phyloP scores from a whole-genome alignment of 2,888 invertebrate species.

The Acleris emargana region DNA sequence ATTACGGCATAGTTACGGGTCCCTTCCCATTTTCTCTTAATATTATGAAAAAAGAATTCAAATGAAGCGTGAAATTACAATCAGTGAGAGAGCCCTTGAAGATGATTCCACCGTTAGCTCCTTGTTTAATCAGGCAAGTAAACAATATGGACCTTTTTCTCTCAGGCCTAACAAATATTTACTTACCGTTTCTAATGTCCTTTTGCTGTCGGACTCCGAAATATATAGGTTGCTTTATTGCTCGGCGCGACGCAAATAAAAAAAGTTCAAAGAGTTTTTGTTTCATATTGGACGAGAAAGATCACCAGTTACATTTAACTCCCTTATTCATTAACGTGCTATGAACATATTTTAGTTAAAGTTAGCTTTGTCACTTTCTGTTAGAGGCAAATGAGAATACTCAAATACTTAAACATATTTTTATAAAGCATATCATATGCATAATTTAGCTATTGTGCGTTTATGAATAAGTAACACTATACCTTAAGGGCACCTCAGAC shows the following conservation, averaged over 20 bases:
- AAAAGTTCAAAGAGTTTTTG: background rate
- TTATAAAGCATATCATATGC: no score
- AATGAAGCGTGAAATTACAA: slow-evolving; percentile 39
- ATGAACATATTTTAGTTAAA: no score
- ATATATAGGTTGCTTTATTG: slow-evolving; percentile 14
- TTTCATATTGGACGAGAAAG: background rate
- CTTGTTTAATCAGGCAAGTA: slow-evolving; percentile 40
- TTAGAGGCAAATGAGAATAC: no score
- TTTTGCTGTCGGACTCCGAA: slow-evolving; percentile 13
- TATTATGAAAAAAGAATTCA: slow-evolving; percentile 33
- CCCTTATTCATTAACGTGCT: no score
- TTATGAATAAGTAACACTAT: no score
- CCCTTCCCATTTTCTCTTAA: slow-evolving; percentile 18
- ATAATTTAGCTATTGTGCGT: no score
- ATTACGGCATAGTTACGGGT: slow-evolving; percentile 9
- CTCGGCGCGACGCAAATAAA: background rate
- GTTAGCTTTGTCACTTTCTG: no score
- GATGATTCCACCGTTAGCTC: slow-evolving; percentile 35
- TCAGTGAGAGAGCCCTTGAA: slow-evolving; percentile 35
- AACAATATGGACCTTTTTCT: slow-evolving; percentile 39
- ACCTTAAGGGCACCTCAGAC: no score
- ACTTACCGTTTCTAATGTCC: slow-evolving; percentile 33
- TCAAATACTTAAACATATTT: no score
- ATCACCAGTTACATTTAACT: background rate
- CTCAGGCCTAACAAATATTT: slow-evolving; percentile 34